These are phyloP conservation scores for Ageneiosus marmoratus DNA, from an alignment of 2,113 vertebrate species.

Conservation along the genomic window DNA sequence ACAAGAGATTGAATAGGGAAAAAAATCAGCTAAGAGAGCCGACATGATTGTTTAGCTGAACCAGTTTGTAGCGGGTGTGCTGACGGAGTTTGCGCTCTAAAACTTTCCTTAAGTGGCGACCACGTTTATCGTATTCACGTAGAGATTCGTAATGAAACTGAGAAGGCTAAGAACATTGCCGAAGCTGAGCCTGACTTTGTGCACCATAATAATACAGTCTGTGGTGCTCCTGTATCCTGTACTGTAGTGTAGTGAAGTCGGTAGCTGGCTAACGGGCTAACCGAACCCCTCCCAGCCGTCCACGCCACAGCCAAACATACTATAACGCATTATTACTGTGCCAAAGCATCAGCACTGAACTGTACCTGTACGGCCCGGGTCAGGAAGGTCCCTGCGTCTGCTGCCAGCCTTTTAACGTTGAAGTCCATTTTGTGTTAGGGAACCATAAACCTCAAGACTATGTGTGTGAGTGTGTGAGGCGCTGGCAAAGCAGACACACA, in stretches of 20 bases:
- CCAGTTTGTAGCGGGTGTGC: conserved; percentile 18
- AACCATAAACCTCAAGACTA: neutral
- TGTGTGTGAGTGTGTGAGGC: neutral
- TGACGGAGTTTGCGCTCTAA: neutral
- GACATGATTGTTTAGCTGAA: neutral
- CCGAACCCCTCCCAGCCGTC: neutral
- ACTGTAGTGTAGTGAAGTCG: neutral
- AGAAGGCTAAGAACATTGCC: neutral
- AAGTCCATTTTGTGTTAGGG: conserved; percentile 80
- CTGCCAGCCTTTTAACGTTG: conserved; percentile 91
- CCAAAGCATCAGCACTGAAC: conserved; percentile 14
- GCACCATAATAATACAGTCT: neutral
- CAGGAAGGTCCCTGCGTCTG: conserved; percentile 92
- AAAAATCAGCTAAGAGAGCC: neutral
- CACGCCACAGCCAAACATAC: neutral
- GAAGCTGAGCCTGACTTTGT: neutral
- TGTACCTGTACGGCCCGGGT: conserved; percentile 92
- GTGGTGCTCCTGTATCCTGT: neutral
- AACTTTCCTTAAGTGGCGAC: neutral
- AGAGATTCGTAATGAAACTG: neutral
- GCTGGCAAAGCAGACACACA: neutral
- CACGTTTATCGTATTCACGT: neutral
- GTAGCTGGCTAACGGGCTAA: conserved; percentile 54
- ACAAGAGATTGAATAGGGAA: neutral
- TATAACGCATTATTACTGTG: neutral